A percentile compares a stretch with the other conserved stretches of the same genome.
These are phyloP conservation scores for Morbakka virulenta DNA, from an alignment of 30 jellyfish, hydroid and myxozoan genomes.

Conservation along the genomic window DNA sequence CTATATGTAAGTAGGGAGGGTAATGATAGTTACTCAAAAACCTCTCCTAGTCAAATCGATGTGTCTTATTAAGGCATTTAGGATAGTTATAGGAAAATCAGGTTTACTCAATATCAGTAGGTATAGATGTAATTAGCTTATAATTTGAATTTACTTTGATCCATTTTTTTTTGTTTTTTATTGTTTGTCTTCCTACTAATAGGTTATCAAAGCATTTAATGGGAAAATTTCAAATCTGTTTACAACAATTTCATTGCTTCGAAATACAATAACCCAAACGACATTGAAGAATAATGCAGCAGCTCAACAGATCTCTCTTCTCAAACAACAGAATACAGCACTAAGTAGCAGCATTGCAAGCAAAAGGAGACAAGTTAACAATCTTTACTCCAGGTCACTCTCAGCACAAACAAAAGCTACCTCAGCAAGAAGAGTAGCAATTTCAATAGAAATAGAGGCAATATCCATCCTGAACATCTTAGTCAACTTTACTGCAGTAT, in stretches of 20 bases:
- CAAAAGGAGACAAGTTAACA: constrained; percentile 59
- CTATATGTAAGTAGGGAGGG: too few relatives aligned
- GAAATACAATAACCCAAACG: constrained; percentile 28
- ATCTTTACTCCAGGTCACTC: constrained; percentile 31
- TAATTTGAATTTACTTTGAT: background rate
- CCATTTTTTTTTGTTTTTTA: background rate
- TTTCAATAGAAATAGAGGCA: constrained; percentile 64
- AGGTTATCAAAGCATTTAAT: constrained; percentile 22
- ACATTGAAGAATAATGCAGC: constrained; percentile 67
- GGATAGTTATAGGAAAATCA: too few relatives aligned
- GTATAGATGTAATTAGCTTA: background rate
- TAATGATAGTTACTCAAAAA: too few relatives aligned
- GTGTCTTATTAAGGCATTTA: too few relatives aligned
- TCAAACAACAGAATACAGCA: constrained; percentile 55
- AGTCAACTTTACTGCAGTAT: constrained; percentile 69
- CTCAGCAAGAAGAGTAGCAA: constrained; percentile 50
- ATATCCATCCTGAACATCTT: constrained; percentile 68
- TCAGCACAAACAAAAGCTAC: constrained; percentile 37
- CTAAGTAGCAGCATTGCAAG: constrained; percentile 59
- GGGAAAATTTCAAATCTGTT: constrained; percentile 43
- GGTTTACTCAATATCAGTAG: too few relatives aligned
- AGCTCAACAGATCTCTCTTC: constrained; percentile 76
- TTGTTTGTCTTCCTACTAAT: background rate
- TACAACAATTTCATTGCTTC: constrained; percentile 17
- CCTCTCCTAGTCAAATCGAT: too few relatives aligned